phyloP scores from a whole-genome alignment of 2,113 vertebrate species.

The Chloropsis hardwickii region DNA sequence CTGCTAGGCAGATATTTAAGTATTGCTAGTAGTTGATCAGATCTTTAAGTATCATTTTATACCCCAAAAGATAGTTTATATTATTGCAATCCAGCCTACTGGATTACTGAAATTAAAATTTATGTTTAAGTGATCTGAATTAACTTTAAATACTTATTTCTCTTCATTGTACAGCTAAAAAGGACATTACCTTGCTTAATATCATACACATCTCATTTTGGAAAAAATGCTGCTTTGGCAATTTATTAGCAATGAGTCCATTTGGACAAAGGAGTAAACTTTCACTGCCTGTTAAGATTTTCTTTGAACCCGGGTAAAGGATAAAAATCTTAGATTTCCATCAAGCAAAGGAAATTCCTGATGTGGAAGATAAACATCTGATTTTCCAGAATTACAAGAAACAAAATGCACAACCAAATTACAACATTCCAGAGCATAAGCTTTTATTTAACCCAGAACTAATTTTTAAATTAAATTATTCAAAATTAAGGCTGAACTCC shows the following conservation, averaged over 20 bases:
- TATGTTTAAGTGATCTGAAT: background rate
- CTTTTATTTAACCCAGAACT: background rate
- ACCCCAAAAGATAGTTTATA: background rate
- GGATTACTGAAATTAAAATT: background rate
- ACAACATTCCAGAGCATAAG: background rate
- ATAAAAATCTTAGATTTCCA: background rate
- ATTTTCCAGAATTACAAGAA: background rate
- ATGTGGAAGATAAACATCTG: background rate
- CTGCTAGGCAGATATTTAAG: background rate
- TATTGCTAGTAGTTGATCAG: background rate
- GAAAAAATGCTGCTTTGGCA: slow-evolving; percentile 62
- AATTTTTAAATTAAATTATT: background rate
- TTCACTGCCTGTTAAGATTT: background rate
- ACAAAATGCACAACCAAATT: background rate
- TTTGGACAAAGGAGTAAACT: background rate
- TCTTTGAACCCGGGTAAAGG: background rate
- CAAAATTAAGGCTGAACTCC: slow-evolving; percentile 33
- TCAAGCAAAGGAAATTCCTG: background rate
- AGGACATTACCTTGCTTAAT: background rate
- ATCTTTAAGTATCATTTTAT: background rate
- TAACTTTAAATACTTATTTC: background rate
- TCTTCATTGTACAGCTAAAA: background rate
- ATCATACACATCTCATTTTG: background rate
- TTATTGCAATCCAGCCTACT: slow-evolving; percentile 26
- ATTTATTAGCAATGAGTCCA: background rate